phyloP scores from a whole-genome alignment of 2,797 vertebrate genomes.

The Amniataba percoides region DNA sequence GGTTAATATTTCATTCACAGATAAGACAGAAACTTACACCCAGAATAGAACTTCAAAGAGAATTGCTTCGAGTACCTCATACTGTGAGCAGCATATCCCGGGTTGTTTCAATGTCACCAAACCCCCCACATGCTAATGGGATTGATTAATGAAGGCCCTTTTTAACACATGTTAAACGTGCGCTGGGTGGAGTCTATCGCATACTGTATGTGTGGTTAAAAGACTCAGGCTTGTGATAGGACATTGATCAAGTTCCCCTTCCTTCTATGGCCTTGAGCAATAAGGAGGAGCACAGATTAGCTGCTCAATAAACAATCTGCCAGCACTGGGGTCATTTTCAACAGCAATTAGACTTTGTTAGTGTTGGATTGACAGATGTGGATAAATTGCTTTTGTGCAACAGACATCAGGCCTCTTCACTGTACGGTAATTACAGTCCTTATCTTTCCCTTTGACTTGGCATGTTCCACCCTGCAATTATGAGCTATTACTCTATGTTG shows the following conservation, averaged over 20 bases:
- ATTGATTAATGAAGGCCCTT: constrained; percentile 65
- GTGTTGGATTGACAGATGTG: constrained; percentile 44
- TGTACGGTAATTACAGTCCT: constrained; percentile 49
- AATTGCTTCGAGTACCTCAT: constrained; percentile 62
- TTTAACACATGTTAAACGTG: constrained; percentile 43
- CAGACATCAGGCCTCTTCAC: constrained; percentile 39
- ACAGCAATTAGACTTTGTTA: constrained; percentile 73
- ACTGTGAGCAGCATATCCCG: constrained; percentile 36
- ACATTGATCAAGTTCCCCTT: constrained; percentile 70
- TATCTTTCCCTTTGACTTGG: constrained; percentile 41
- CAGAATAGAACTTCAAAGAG: constrained; percentile 74
- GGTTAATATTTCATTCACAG: constrained; percentile 86
- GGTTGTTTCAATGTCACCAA: constrained; percentile 60
- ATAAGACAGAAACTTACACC: constrained; percentile 76
- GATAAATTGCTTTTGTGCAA: constrained; percentile 53
- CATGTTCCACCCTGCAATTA: constrained; percentile 19
- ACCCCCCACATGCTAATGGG: constrained; percentile 34
- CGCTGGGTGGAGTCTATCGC: constrained; percentile 44
- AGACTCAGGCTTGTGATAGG: constrained; percentile 48
- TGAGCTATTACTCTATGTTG: constrained; percentile 36
- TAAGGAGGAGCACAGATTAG: constrained; percentile 71
- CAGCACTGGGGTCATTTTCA: constrained; percentile 68
- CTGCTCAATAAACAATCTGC: constrained; percentile 82
- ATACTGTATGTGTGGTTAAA: constrained; percentile 62
- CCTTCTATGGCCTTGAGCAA: constrained; percentile 45